Base-by-base conservation (phyloP, 2,888 invertebrate genomes). In the Seira sanloemensis region DNA sequence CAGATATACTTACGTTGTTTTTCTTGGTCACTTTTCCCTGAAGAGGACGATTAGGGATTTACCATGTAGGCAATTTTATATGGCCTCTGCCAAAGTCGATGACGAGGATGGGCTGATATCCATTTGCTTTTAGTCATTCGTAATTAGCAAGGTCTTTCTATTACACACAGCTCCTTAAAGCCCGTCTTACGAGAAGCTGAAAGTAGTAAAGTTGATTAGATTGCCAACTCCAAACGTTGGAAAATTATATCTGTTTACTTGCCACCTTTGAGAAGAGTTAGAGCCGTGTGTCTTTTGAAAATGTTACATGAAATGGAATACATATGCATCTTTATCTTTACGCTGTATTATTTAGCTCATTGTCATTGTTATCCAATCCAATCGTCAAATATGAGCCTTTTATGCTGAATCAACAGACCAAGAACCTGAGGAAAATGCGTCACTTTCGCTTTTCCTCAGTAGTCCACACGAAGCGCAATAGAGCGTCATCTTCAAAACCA, bases 71-170 rank as follows among this genome's bases (percentile, higher is more conserved):
- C 58, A 18, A 58, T 16, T 12, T 58, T 58, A 58, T 58, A 58
- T n/a, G 58, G 58, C 58, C 58, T 58, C 58, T 58, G 58, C 12
- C 7, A 37, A 58, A 18, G 58, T 16, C 7, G 58, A 58, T 58
- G 58, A 58, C 18, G 58, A n/a, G n/a, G n/a, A 58, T 58, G n/a
- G 58, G 5, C 18, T 58, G 7, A 5, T n/a, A 58, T 58, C 18
- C 58, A 58, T 58, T 4, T 16, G 7, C 37, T 37, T 65, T 76
- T 76, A 76, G 67, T 76, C 76, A 76, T 76, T 76, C 69, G 58
- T 69, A 77, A 77, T 77, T 77, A 77, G 77, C 77, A 77, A 54
- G 69, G 77, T 69, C 69, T 77, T 66, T 37, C 76, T 37, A 75
- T 21, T 37, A 9, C 7, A 37, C 2, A 12, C 37, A 37, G 37